Evolutionary conservation across 2,797 vertebrate genomes (phyloP), one percentile per base, ranked within the genome.

Genomic region (Microctenopoma lineatum): DNA sequence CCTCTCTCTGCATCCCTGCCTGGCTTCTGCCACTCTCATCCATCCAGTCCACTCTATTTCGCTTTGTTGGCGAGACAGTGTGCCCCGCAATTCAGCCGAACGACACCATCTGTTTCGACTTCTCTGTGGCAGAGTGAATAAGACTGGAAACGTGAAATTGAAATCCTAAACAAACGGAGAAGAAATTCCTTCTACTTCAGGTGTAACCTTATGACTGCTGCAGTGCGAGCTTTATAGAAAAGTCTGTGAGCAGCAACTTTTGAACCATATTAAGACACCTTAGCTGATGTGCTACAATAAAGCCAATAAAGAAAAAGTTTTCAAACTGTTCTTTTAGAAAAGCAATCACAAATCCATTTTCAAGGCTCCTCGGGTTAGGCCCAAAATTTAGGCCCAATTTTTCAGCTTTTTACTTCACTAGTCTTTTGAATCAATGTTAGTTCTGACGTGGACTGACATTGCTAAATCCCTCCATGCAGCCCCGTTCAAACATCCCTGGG

Each of bases 21-120:
- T 68, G 61, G 56, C 80, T 79, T 60, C 73, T 79, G 57, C 53
- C 73, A 55, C 69, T 81, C 66, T 66, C 77, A 73, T 79, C 72
- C 67, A 73, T 64, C 63, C 56, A 67, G 70, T 83, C 79, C 75
- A 77, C 65, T 77, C 48, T 71, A 44, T 66, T 67, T 53, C 34
- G 79, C 62, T 45, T 69, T 14, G 44, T 11, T 39, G 11, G 45
- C 74, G 52, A 70, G 64, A 80, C 36, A 48, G 60, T 15, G 42
- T 48, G 70, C 32, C 75, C 75, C 18, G 67, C 80, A 63, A 84
- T 85, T 69, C 71, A 55, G 71, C 80, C 77, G 50, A 89, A 88
- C 90, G 80, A 86, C 80, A 63, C 88, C 87, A 90, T 92, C 91
- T 93, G 91, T 86, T 90, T 80, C 14, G 25, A 80, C 67, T 70